These are phyloP conservation scores for Eptesicus fuscus DNA, from an alignment of 2,113 vertebrate genomes.

Conservation along the genomic window DNA sequence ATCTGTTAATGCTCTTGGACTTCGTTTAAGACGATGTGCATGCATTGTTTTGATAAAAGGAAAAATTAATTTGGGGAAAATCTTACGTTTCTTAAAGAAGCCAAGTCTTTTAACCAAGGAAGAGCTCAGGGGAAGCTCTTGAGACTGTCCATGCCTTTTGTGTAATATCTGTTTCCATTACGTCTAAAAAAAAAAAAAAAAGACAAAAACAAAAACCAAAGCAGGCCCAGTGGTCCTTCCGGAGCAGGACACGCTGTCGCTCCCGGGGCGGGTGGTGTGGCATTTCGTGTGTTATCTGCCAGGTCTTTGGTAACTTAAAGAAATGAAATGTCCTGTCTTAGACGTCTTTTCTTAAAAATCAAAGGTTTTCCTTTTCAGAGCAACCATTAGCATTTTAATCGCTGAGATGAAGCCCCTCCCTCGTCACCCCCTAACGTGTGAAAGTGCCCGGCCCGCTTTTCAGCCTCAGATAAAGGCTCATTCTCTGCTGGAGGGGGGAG, in stretches of 20 bases:
- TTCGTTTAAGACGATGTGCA: background rate
- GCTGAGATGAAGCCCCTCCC: background rate
- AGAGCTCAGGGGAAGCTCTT: constrained; percentile 32
- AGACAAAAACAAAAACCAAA: background rate
- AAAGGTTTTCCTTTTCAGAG: constrained; percentile 47
- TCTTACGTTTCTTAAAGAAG: background rate
- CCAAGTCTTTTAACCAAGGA: constrained; percentile 35
- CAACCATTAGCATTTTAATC: constrained; percentile 57
- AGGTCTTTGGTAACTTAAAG: constrained; percentile 20
- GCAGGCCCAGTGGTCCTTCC: background rate
- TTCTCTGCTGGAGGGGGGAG: background rate
- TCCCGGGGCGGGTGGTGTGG: background rate
- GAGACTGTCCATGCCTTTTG: constrained; percentile 7
- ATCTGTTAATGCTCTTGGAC: background rate
- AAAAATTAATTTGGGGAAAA: background rate
- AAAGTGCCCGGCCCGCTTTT: background rate
- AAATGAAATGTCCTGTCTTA: constrained; percentile 22
- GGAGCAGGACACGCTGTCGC: background rate
- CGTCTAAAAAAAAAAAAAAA: constrained; percentile 10
- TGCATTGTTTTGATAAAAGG: background rate
- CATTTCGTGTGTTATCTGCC: background rate
- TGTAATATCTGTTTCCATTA: background rate
- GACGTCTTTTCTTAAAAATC: constrained; percentile 42
- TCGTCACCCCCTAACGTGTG: background rate
- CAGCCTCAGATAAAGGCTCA: background rate